Evolutionary conservation across 2,797 vertebrate genomes (phyloP).

Genomic region (Molossus molossus): DNA sequence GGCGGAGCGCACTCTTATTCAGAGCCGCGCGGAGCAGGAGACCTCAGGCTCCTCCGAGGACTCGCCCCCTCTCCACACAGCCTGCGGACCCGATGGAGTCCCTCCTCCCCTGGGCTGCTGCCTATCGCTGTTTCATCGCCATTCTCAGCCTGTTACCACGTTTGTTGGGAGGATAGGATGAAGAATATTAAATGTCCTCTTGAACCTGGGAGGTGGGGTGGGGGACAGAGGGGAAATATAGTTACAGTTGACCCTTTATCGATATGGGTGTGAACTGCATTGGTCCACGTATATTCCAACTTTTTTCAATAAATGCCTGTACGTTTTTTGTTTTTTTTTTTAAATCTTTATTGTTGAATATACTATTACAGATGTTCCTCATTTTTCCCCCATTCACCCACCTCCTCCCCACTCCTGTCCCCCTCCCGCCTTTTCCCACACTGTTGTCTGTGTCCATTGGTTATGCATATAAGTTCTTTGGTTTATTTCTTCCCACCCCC

Average conservation of each 20-base stretch:
- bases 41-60: fast-evolving
- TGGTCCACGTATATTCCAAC: not conserved
- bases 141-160: not conserved
- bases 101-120: not conserved
- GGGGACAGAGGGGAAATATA: not conserved
- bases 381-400: no score
- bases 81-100: not conserved
- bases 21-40: not conserved
- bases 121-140: not conserved
- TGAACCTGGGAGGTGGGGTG: not conserved
- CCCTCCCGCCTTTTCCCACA: no score
- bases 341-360: no score
- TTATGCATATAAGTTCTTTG: no score
- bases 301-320: not conserved
- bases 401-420: no score
- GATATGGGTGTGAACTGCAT: no score
- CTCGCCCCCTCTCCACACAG: not conserved
- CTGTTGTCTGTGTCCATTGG: no score
- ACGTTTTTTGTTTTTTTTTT: no score
- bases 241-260: not conserved
- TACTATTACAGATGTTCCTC: no score
- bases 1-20: not conserved
- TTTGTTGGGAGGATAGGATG: not conserved
- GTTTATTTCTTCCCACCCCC: no score
- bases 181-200: not conserved